Percentiles rank a stretch among this genome's conserved stretches.
These are phyloP conservation scores for Novumbra hubbsi DNA, from an alignment of 2,797 vertebrate species.

Conservation along the genomic window DNA sequence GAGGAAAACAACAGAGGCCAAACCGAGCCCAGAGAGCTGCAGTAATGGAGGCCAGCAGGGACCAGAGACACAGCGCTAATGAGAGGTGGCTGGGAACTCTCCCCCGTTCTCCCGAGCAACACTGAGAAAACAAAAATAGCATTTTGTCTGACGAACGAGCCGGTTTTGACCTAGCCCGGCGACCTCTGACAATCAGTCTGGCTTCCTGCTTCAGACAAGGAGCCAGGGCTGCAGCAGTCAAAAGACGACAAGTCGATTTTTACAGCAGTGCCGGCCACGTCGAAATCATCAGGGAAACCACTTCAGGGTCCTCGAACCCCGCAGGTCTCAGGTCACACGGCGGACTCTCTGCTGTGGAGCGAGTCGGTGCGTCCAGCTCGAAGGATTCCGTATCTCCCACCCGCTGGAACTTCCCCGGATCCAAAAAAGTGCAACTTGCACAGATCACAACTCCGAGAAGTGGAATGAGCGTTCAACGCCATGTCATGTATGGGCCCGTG, in stretches of 20 bases:
- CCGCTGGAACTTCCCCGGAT: slow-evolving; percentile 12
- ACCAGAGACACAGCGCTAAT: slow-evolving; percentile 78
- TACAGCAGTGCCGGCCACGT: slow-evolving; percentile 66
- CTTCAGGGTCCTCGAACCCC: slow-evolving; percentile 37
- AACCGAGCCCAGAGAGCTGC: slow-evolving; percentile 60
- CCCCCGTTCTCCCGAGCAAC: slow-evolving; percentile 16
- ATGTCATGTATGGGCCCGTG: slow-evolving; percentile 23
- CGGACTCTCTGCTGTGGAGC: slow-evolving; percentile 29
- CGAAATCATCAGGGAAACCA: slow-evolving; percentile 56
- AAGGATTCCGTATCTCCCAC: neutral
- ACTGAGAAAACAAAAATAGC: slow-evolving; percentile 91
- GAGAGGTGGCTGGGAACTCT: slow-evolving; percentile 68
- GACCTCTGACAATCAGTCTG: slow-evolving; percentile 97
- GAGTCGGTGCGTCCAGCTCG: neutral
- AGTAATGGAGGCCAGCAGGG: slow-evolving; percentile 56
- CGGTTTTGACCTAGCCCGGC: slow-evolving; percentile 89
- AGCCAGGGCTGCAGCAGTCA: slow-evolving; percentile 62
- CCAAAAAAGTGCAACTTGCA: slow-evolving; percentile 19
- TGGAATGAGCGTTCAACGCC: slow-evolving; percentile 19
- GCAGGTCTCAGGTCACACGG: slow-evolving; percentile 40
- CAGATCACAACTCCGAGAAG: neutral
- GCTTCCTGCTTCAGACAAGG: slow-evolving; percentile 82
- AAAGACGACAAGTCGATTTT: slow-evolving; percentile 74
- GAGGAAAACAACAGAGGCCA: slow-evolving; percentile 51
- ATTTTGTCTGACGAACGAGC: slow-evolving; percentile 89